Base-by-base conservation (phyloP, 1,140 invertebrate species). In the Drosophila truncata region DNA sequence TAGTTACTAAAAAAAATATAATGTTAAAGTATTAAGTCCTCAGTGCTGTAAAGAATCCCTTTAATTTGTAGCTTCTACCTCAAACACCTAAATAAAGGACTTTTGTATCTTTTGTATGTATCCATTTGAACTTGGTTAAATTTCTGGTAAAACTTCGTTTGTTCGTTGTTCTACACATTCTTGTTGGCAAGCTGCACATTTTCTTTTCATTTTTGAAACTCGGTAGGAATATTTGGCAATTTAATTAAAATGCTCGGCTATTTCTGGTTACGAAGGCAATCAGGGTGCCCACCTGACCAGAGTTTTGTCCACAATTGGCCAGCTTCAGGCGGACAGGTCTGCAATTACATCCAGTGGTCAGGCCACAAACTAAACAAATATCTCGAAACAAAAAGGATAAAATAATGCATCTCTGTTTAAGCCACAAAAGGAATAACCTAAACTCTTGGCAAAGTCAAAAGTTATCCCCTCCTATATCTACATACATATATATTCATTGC, bases 281-380 rank as follows among this genome's bases (percentile, higher is more conserved):
- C 61, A 52, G 20, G 18, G 16, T 27, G 13, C 9, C 66, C 20
- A 65, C 46, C 61, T 66, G 66, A 44, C 61, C 8, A 29, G 25
- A 42, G n/a, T 20, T 42, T 14, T 29, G 37, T 37, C 66, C 64
- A 39, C 61, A 82, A 55, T 72, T 78, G 73, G 23, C 66, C 62
- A 35, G 61, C 23, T 42, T 2, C 13, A 63, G 33, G 18, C 59
- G 20, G 42, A 11, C 18, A 39, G 33, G 13, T 31, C 5, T 52
- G 37, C 65, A 69, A 70, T 70, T 70, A 70, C 35, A 50, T 52
- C 61, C 61, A 35, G 37, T 49, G 46, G 14, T 47, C 66, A 72
- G 41, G 62, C 79, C 80, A 70, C 75, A 82, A 82, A 49, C 60
- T 67, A 61, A 47, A 73, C 67, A 82, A 82, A 82, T 82, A 46